These are phyloP conservation scores for Sitophilus oryzae DNA, from an alignment of 1,140 invertebrate species.

Conservation along the genomic window DNA sequence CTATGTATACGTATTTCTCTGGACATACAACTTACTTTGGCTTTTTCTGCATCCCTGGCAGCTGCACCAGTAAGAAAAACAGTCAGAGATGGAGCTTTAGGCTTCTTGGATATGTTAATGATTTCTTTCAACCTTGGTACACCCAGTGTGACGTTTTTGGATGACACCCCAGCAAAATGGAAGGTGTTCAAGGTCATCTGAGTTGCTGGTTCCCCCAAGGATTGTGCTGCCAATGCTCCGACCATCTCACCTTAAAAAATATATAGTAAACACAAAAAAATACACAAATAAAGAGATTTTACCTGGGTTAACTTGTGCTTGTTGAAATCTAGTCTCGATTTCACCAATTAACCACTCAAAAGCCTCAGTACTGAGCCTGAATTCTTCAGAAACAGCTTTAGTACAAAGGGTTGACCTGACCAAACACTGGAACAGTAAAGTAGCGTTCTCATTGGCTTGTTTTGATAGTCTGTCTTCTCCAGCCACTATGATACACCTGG, in stretches of 20 bases:
- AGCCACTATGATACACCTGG: slow-evolving; percentile 89
- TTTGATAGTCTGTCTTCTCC: slow-evolving; percentile 91
- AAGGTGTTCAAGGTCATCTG: slow-evolving; percentile 99
- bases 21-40: slow-evolving; percentile 65
- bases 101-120: slow-evolving; percentile 98
- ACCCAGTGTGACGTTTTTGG: slow-evolving; percentile 99
- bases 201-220: slow-evolving; percentile 96
- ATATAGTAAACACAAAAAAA: background rate
- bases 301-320: slow-evolving; percentile 83
- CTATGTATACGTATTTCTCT: too few species aligned
- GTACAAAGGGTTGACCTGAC: slow-evolving; percentile 93
- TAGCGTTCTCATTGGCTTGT: slow-evolving; percentile 98
- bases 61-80: slow-evolving; percentile 94
- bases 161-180: slow-evolving; percentile 99
- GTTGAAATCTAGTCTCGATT: slow-evolving; percentile 97
- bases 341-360: slow-evolving; percentile 99
- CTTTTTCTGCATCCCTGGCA: slow-evolving; percentile 96
- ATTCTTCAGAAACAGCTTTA: slow-evolving; percentile 93
- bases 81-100: slow-evolving; percentile 97
- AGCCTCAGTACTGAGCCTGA: slow-evolving; percentile 87
- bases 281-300: background rate
- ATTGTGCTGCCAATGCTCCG: slow-evolving; percentile 95
- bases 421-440: slow-evolving; percentile 92
- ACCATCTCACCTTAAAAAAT: slow-evolving; percentile 91
- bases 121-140: slow-evolving; percentile 97